A percentile compares a stretch with the other conserved stretches of the same genome.
phyloP scores from a whole-genome alignment of 2,888 invertebrate species.

The Spisula subtruncata region DNA sequence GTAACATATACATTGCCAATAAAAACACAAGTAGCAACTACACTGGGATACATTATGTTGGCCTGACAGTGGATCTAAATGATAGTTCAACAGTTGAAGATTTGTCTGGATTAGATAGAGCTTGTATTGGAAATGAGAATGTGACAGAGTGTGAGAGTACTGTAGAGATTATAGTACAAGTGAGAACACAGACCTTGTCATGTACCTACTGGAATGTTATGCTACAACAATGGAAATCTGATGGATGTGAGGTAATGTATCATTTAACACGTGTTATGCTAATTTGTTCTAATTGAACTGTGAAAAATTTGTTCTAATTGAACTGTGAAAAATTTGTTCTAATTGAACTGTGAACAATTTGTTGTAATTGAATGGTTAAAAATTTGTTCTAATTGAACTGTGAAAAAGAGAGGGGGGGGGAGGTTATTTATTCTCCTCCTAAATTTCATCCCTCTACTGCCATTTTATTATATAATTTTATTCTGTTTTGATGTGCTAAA shows the following conservation, averaged over 20 bases:
- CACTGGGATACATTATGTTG: constrained; percentile 49
- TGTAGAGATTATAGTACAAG: constrained; percentile 49
- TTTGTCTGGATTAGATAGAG: constrained; percentile 31
- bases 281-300: not conserved
- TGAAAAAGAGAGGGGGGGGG: no score
- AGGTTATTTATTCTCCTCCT: no score
- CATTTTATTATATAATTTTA: no score
- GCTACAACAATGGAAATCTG: constrained; percentile 58
- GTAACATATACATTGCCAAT: constrained; percentile 33
- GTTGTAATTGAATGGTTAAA: no score
- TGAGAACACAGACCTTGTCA: constrained; percentile 57
- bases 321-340: no score
- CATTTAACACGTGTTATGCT: not conserved
- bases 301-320: no score
- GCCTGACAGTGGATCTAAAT: constrained; percentile 53
- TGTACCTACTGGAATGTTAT: constrained; percentile 72
- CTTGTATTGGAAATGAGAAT: constrained; percentile 53
- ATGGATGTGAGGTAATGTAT: constrained; percentile 72
- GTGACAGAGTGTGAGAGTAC: constrained; percentile 32
- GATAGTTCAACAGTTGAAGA: constrained; percentile 45
- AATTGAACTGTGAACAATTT: no score
- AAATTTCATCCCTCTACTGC: no score
- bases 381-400: no score
- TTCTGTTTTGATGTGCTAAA: no score
- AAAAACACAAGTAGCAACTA: constrained; percentile 28